Evolutionary conservation across 2,888 invertebrate genomes (phyloP), one percentile per base, ranked within the genome.

Genomic region (Petrolisthes manimaculis): DNA sequence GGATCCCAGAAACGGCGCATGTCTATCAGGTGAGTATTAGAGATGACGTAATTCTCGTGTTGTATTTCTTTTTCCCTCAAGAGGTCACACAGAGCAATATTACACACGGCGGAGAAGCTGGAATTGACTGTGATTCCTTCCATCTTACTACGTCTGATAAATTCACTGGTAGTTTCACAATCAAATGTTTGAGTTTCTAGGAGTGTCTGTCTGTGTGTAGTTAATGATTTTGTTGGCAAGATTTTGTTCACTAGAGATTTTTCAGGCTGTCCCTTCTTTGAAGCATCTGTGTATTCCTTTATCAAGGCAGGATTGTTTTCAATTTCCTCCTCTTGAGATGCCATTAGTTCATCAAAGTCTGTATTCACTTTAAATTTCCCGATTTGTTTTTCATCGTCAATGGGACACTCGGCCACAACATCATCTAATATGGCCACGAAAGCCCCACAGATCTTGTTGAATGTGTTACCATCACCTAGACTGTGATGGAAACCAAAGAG

Each of bases 11-110:
- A 61, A 14, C 81, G 56, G 12, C 81, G 56, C 53, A 54, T 81
- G 81, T 81, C 61, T 56, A 81, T n/a, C 4, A 81, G 12, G 61
- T 81, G 81, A 21, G 12, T 9, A n/a, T 81, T 81, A 4, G 81
- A 81, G 18, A 81, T 18, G n/a, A 61, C 12, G 61, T 61, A 81
- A 37, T 56, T 61, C 37, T 81, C 81, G 12, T 81, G 81, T 12
- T n/a, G 21, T 3, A 81, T 51, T 21, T 61, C 81, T 8, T 67
- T 24, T 37, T 81, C 81, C 21, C n/a, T 18, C 54, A 81, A 18
- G 8, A 81, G 81, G 14, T 81, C 81, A 24, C 37, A 56, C 21
- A 61, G 54, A 12, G 74, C 71, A 69, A 71, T 8, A 21, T 83
- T 83, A 71, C 71, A 51, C 3, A 21, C 53, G 71, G 71, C 83